phyloP scores from a whole-genome alignment of 2,113 vertebrate species.

The Dasyornis broadbenti region DNA sequence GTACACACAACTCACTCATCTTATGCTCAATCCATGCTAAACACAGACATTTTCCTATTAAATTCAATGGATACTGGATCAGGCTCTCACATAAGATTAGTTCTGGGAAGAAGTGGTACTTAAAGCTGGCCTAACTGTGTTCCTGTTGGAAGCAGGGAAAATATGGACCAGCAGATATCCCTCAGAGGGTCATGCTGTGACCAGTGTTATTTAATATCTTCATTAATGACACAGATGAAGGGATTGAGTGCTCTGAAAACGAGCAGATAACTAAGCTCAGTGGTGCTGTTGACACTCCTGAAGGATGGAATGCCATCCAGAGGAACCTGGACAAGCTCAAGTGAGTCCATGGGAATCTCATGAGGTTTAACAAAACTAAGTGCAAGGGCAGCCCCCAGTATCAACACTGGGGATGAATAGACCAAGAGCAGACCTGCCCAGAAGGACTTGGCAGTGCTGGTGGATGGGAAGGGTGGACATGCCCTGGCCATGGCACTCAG shows the following conservation, averaged over 20 bases:
- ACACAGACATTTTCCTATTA: not conserved
- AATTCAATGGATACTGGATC: not conserved
- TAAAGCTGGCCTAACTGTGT: not conserved
- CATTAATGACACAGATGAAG: not conserved
- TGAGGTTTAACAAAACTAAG: not conserved
- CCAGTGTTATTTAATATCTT: not conserved
- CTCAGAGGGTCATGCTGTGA: not conserved
- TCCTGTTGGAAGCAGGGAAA: not conserved
- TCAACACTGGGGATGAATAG: not conserved
- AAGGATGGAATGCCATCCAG: not conserved
- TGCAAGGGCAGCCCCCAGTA: fast-evolving
- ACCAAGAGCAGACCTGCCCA: not conserved
- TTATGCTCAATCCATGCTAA: not conserved
- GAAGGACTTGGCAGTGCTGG: not conserved
- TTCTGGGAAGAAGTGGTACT: not conserved
- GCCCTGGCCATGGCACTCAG: not conserved
- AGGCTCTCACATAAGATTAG: not conserved
- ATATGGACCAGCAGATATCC: not conserved
- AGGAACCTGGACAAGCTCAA: fast-evolving
- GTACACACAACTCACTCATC: not conserved
- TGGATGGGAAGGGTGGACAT: not conserved
- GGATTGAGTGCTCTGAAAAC: not conserved
- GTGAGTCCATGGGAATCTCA: not conserved
- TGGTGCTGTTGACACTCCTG: not conserved
- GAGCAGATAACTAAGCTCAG: not conserved